Evolutionary conservation across 2,113 vertebrate genomes (phyloP), one percentile per base, ranked within the genome.

Genomic region (Zosterops hypoxanthus): DNA sequence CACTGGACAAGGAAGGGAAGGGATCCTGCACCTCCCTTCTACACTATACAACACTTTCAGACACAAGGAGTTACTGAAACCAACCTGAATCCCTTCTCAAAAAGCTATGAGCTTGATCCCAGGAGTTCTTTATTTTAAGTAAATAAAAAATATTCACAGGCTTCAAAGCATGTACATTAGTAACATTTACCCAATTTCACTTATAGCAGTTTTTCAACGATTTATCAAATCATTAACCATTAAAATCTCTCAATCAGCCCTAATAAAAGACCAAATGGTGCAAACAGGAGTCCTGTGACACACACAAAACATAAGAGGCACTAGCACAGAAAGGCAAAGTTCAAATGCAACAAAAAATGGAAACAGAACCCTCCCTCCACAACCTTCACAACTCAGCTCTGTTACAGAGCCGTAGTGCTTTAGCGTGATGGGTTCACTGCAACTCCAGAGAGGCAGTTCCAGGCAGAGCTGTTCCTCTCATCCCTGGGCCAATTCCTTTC

Each of bases 371-470:
- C 11, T 50, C 31, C 20, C 28, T 53, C 36, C 42, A 41, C 25
- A 73, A 21, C 16, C 56, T 61, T 57, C n/a, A 19, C 22, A 70
- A n/a, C 11, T 44, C 9, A 14, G 39, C 24, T 56, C 28, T 42
- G 14, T 18, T n/a, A 52, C 14, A 29, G 25, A 41, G 21, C 8
- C 26, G 17, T 4, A 52, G 25, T 6, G 33, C 47, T 70, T 60
- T 7, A 31, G 42, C n/a, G 31, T 12, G 20, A 36, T 53, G 50
- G 36, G 13, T 7, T 66, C 71, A 52, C 13, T 15, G 61, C n/a
- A 52, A 0, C 4, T 21, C 21, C 3, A 1, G 25, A 33, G 19
- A 34, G 26, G 49, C 53, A 75, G 66, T 36, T 64, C n/a, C 1
- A 14, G 21, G 64, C 77, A 89, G 59, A 52, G 64, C 23, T 44